These are phyloP conservation scores for Heliconius charithonia DNA, from an alignment of 2,888 invertebrate species.

Conservation along the genomic window DNA sequence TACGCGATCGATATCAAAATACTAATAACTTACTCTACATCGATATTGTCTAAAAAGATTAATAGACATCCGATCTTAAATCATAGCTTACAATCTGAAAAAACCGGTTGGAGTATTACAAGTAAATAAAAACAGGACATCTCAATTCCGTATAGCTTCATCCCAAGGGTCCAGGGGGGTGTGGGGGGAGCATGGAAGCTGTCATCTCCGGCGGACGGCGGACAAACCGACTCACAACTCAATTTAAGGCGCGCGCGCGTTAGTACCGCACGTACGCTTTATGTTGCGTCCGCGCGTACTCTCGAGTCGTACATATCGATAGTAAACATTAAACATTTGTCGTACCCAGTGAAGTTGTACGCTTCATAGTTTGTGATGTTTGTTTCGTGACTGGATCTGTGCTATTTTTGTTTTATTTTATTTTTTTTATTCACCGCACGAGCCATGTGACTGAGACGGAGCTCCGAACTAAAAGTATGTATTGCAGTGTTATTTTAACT, in stretches of 20 bases:
- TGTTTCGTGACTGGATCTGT: constrained; percentile 61
- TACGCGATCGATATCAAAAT: not conserved
- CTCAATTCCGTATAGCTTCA: constrained; percentile 53
- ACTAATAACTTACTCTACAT: constrained; percentile 12
- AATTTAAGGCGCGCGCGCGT: constrained; percentile 70
- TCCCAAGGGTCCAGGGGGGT: constrained; percentile 39
- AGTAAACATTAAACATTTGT: constrained; percentile 32
- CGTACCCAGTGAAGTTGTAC: constrained; percentile 18
- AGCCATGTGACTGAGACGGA: constrained; percentile 77
- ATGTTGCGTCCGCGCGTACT: constrained; percentile 27
- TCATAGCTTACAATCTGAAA: constrained; percentile 36
- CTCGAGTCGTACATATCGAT: constrained; percentile 49
- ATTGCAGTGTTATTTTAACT: constrained; percentile 62
- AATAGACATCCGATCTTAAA: constrained; percentile 17
- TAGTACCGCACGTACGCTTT: not conserved
- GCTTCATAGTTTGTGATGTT: constrained; percentile 55
- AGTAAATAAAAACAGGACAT: constrained; percentile 72
- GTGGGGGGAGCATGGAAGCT: constrained; percentile 42
- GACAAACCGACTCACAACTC: constrained; percentile 51
- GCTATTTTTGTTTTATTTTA: constrained; percentile 63
- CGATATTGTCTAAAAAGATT: constrained; percentile 6
- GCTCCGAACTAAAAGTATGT: constrained; percentile 68
- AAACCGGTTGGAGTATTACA: constrained; percentile 60
- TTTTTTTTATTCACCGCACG: constrained; percentile 59
- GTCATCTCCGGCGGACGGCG: constrained; percentile 46